phyloP scores from a whole-genome alignment of 2,888 invertebrate species.

The Sinodicranocentrus sp. region DNA sequence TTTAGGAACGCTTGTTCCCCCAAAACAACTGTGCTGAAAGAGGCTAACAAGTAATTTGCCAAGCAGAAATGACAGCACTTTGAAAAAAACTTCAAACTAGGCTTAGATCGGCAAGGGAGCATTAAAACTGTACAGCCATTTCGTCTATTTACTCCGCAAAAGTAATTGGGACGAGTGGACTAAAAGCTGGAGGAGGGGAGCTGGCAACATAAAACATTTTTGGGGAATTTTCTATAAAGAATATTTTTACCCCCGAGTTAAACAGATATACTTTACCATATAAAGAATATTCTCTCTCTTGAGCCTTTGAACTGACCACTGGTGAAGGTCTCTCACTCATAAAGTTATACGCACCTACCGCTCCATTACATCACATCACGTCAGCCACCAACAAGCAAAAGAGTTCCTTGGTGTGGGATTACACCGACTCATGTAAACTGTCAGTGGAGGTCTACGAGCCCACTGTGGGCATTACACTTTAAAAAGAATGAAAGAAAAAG shows the following conservation, averaged over 20 bases:
- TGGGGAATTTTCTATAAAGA: no score
- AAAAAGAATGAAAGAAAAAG: slow-evolving; percentile 12
- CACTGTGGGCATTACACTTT: slow-evolving; percentile 29
- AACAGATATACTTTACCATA: no score
- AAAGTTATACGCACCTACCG: not conserved
- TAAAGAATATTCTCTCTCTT: no score
- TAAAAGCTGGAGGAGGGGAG: not conserved
- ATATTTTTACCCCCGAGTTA: no score
- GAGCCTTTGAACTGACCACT: no score
- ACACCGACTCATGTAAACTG: slow-evolving; percentile 56
- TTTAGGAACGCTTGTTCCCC: not conserved
- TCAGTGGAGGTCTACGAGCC: slow-evolving; percentile 32
- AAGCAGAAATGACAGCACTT: slow-evolving; percentile 5
- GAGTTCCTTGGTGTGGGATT: slow-evolving; percentile 24
- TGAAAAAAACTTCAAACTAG: not conserved
- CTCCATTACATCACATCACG: slow-evolving; percentile 24
- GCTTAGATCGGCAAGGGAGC: slow-evolving; percentile 2
- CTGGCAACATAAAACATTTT: no score
- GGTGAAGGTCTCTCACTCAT: no score
- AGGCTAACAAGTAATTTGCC: slow-evolving; percentile 18
- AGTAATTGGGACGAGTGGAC: slow-evolving; percentile 17
- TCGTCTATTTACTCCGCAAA: not conserved
- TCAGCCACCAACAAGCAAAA: slow-evolving; percentile 10
- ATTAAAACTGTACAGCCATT: slow-evolving; percentile 25
- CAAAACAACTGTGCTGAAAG: not conserved